Conservation (phyloP, 2,888 invertebrate species). For the Sarcophaga caerulescens region DNA sequence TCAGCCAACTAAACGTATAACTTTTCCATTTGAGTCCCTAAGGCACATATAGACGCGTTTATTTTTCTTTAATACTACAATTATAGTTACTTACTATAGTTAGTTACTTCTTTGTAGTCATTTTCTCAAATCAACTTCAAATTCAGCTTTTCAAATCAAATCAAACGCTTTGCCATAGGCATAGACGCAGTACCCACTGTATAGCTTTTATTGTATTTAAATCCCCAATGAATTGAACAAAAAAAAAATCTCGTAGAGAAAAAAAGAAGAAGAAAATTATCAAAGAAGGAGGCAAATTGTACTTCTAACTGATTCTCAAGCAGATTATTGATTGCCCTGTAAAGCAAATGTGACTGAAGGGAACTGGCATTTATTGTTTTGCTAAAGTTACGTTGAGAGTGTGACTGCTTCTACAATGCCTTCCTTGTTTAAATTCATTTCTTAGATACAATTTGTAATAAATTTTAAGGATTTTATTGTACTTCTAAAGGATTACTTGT, state of each 20-base stretch:
- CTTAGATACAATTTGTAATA: conserved; percentile 12
- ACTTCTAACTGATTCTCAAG: not conserved
- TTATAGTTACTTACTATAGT: too few species aligned
- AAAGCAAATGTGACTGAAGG: too few species aligned
- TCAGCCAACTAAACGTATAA: too few species aligned
- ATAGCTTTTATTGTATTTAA: conserved; percentile 2
- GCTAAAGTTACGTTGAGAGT: not conserved
- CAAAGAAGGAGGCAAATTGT: not conserved
- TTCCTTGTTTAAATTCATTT: not conserved
- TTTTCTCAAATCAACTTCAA: too few species aligned
- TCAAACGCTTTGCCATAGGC: too few species aligned
- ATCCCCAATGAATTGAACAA: conserved; percentile 9
- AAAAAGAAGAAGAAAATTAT: not conserved
- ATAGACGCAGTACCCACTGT: not conserved
- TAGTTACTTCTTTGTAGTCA: too few species aligned
- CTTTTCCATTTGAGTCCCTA: too few species aligned
- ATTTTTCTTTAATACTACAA: too few species aligned
- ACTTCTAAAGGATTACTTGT: not conserved
- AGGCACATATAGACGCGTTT: too few species aligned
- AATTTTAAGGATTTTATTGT: conserved; percentile 32
- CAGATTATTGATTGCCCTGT: conserved; percentile 20
- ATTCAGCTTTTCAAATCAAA: too few species aligned
- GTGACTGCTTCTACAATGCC: not conserved
- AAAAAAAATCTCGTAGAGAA: too few species aligned
- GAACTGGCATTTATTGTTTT: not conserved